Percentiles rank a stretch among this genome's conserved stretches.
These are phyloP conservation scores for Neuroscelio doddi DNA, from an alignment of 2,888 invertebrate genomes.

Conservation along the genomic window DNA sequence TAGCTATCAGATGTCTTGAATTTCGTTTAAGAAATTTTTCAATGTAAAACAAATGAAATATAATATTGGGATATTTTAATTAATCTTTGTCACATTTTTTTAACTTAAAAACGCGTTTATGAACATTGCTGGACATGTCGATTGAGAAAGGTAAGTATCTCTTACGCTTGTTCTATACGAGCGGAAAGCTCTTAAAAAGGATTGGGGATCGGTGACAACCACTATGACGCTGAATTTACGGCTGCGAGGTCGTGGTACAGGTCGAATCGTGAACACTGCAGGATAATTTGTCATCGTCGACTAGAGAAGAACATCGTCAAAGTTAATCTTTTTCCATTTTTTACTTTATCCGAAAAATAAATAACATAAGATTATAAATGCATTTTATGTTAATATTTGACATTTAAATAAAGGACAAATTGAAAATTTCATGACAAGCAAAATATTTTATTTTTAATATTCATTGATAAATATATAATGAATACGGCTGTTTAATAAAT, in stretches of 20 bases:
- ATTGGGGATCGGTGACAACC: slow-evolving; percentile 63
- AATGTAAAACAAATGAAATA: neutral
- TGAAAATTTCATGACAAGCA: too few species aligned
- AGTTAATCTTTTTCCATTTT: slow-evolving; percentile 28
- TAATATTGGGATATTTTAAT: neutral
- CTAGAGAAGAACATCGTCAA: slow-evolving; percentile 19
- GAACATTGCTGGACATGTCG: slow-evolving; percentile 5
- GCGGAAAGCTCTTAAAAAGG: slow-evolving; percentile 61
- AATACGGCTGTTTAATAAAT: too few species aligned
- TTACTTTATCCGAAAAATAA: slow-evolving; percentile 21
- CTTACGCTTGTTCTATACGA: slow-evolving; percentile 7
- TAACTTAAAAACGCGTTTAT: slow-evolving; percentile 4
- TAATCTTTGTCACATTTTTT: neutral
- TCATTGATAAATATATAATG: too few species aligned
- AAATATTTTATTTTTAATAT: too few species aligned
- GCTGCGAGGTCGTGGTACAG: slow-evolving; percentile 61
- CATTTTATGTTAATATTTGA: too few species aligned
- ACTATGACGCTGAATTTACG: slow-evolving; percentile 66
- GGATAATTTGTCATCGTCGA: slow-evolving; percentile 57
- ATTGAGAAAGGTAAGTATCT: slow-evolving; percentile 9
- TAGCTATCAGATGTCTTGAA: too few species aligned
- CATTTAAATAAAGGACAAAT: too few species aligned
- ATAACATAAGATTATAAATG: too few species aligned
- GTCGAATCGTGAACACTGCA: slow-evolving; percentile 65
- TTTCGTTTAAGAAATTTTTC: too few species aligned